Conservation (phyloP, 2,888 invertebrate genomes). For the Phyllotreta striolata region DNA sequence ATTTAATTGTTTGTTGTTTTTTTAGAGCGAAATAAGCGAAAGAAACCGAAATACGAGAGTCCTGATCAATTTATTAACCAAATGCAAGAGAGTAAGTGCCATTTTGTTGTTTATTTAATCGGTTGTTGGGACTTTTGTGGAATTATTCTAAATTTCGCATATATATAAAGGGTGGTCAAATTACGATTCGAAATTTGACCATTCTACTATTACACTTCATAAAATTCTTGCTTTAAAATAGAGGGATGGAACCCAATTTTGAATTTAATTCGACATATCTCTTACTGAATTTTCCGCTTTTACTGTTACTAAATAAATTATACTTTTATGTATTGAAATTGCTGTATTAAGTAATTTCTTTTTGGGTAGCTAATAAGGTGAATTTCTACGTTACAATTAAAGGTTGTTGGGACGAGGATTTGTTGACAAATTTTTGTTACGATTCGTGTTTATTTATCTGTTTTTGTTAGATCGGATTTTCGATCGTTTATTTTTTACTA, state of each 20-base stretch:
- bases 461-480: conserved; percentile 36
- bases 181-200: no score
- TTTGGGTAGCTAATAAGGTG: background rate
- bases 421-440: conserved; percentile 29
- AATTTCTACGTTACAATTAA: conserved; percentile 25
- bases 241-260: no score
- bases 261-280: no score
- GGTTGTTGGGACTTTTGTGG: conserved; percentile 34
- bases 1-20: no score
- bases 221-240: no score
- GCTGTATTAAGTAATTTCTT: no score
- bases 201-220: no score
- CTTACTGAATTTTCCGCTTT: no score
- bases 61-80: conserved; percentile 63
- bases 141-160: no score
- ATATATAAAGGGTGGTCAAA: no score
- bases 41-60: conserved; percentile 66
- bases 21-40: conserved; percentile 70
- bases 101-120: conserved; percentile 30
- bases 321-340: no score
- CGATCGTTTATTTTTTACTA: conserved; percentile 27
- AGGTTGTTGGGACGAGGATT: conserved; percentile 20
- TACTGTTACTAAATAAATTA: no score
- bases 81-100: conserved; percentile 65
- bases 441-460: conserved; percentile 37